phyloP scores from a whole-genome alignment of 2,888 invertebrate species.

The Scelioninae gen. 1 region DNA sequence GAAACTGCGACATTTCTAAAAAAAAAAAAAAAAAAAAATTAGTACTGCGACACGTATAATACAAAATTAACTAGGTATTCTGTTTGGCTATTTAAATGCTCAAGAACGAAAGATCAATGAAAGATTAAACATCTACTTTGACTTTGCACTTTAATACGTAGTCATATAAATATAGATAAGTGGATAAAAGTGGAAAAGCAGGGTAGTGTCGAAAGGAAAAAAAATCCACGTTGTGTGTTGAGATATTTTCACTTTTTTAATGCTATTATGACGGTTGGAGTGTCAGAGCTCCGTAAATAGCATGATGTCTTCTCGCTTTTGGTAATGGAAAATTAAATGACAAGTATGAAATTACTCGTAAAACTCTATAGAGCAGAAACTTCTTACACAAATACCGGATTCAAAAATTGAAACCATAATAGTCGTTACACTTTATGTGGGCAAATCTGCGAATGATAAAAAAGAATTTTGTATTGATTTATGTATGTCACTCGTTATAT shows the following conservation, averaged over 20 bases:
- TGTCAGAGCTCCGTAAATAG: constrained; percentile 12
- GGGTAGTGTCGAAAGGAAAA: constrained; percentile 20
- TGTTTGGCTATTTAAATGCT: constrained; percentile 1
- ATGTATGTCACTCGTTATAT: too few species aligned
- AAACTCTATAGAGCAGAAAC: constrained; percentile 9
- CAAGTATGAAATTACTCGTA: constrained; percentile 26
- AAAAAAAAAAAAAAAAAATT: constrained; percentile 5
- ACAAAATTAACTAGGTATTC: constrained; percentile 12
- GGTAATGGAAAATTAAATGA: constrained; percentile 18
- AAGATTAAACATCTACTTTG: constrained; percentile 29
- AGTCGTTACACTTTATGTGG: too few species aligned
- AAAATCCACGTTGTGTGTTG: constrained; percentile 25
- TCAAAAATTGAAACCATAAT: too few species aligned
- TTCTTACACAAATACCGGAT: too few species aligned
- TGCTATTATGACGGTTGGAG: constrained; percentile 31
- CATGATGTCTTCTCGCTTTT: constrained; percentile 18
- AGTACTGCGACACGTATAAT: not conserved
- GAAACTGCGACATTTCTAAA: not conserved
- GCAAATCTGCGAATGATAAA: too few species aligned
- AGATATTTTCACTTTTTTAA: constrained; percentile 34
- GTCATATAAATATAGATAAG: constrained; percentile 25
- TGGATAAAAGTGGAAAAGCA: constrained; percentile 17
- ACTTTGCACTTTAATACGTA: constrained; percentile 29
- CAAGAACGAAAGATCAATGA: constrained; percentile 13
- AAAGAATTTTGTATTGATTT: too few species aligned